Evolutionary conservation across 2,888 invertebrate species (phyloP).

Genomic region (Scotopteryx bipunctaria): DNA sequence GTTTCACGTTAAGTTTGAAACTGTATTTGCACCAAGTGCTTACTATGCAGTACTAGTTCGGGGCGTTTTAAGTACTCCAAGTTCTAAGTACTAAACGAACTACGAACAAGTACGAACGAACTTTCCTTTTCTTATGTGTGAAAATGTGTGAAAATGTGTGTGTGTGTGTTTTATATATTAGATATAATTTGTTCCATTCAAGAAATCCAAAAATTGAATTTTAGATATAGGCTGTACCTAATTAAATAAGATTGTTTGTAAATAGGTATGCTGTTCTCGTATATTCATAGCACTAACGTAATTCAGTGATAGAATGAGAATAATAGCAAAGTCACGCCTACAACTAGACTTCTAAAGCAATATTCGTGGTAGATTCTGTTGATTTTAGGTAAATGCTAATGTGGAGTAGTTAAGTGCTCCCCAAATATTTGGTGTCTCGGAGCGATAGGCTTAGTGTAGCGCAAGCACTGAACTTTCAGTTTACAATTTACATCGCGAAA

Average conservation of each 20-base stretch:
- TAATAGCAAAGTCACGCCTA: neutral
- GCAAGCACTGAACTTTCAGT: constrained; percentile 22
- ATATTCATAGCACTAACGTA: too few species aligned
- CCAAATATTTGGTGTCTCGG: constrained; percentile 47
- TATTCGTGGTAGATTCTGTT: constrained; percentile 20
- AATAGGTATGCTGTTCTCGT: too few species aligned
- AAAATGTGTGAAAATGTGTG: too few species aligned
- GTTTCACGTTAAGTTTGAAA: constrained; percentile 36
- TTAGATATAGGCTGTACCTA: too few species aligned
- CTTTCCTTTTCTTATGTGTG: too few species aligned
- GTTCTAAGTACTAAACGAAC: constrained; percentile 31
- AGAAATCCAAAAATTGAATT: too few species aligned
- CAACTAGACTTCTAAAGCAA: constrained; percentile 5
- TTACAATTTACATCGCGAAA: constrained; percentile 10
- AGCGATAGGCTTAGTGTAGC: constrained; percentile 34
- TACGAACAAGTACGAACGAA: too few species aligned
- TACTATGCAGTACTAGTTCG: constrained; percentile 4
- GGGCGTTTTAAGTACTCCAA: constrained; percentile 31
- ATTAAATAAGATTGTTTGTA: too few species aligned
- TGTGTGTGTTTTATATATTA: too few species aligned
- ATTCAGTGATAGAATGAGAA: neutral
- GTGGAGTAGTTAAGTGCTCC: constrained; percentile 42
- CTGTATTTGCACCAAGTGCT: constrained; percentile 44
- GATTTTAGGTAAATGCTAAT: constrained; percentile 27
- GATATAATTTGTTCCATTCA: too few species aligned